Percentiles rank a stretch among this genome's conserved stretches.
Evolutionary conservation across 2,797 vertebrate species (phyloP).

Genomic region (Spinus olivaceus): DNA sequence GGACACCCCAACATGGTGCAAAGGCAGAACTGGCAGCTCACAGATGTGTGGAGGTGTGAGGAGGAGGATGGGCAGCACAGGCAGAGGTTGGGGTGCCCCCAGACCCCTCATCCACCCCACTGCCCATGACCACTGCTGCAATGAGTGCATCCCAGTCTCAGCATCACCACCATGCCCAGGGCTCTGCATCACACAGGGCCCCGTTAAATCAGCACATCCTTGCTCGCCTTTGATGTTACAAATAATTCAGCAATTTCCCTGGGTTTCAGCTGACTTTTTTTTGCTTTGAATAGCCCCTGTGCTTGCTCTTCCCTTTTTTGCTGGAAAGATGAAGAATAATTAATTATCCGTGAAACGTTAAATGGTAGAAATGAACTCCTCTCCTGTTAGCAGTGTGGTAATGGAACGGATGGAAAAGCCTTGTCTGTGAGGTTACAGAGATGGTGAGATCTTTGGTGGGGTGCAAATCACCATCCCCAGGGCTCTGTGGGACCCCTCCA

Average conservation of each 20-base stretch:
- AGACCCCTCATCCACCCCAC: rapidly evolving
- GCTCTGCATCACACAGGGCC: not conserved
- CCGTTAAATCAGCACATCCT: constrained; percentile 22
- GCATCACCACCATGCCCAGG: not conserved
- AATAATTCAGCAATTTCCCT: constrained; percentile 35
- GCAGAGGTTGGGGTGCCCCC: rapidly evolving
- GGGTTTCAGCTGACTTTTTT: not conserved
- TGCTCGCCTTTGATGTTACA: constrained; percentile 26
- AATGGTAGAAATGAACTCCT: constrained; percentile 39
- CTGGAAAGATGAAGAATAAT: constrained; percentile 45
- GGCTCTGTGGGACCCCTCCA: not conserved
- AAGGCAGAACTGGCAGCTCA: not conserved
- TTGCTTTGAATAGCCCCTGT: constrained; percentile 25
- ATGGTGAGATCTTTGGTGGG: not conserved
- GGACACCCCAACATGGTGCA: rapidly evolving
- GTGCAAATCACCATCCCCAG: rapidly evolving
- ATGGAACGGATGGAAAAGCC: not conserved
- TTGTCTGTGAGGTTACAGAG: rapidly evolving
- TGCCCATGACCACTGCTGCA: not conserved
- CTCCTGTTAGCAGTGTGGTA: not conserved
- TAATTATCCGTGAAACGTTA: constrained; percentile 60
- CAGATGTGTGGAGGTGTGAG: rapidly evolving
- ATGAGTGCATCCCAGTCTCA: not conserved
- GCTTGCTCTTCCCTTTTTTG: constrained; percentile 7
- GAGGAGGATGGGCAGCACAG: not conserved